Evolutionary conservation across 2,888 invertebrate species (phyloP), one percentile per base, ranked within the genome.

Genomic region (Anodontia alba): DNA sequence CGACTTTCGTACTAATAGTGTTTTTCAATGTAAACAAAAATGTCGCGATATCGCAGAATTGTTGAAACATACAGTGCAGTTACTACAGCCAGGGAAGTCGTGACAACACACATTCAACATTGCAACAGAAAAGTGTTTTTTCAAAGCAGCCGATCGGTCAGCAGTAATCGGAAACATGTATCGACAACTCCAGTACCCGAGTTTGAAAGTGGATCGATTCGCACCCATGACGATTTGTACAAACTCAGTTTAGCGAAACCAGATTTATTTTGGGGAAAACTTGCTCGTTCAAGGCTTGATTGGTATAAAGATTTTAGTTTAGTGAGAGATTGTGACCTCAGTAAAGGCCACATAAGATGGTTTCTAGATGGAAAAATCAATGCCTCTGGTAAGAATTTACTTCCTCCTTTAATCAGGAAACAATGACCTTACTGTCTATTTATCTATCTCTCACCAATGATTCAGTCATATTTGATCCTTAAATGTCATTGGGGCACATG

Each of bases 321-420:
- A 36, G 93, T 94, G 0, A 84, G 87, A 74, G 91, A 94, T 33
- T 92, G 93, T 80, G 90, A 94, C 81, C 81, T 95, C 82, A 73
- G 85, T 5, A 84, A 89, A 38, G 94, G 93, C 7, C 89, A 92
- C 33, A 89, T 93, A 51, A 79, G 79, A 49, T 95, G 95, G 94
- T 95, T 95, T 84, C 31, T 92, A 17, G 93, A 93, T 73, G 95
- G 95, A 31, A 90, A 93, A 80, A 71, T 95, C 10, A 95, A 95
- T 87, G 94, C 92, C 7, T 90, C 94, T 81, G 95, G 94, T 94
- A 89, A 87, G 78, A 73, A 29, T 29, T 29, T 23, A 57, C 57
- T 57, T 57, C 57, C 57, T 57, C 20, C 23, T 51, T 51, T 51
- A n/a, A 42, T n/a, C 17, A 15, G 51, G 8, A 51, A n/a, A n/a